Conservation (phyloP, 1,140 invertebrate genomes). For the Cyphomyrmex costatus region DNA sequence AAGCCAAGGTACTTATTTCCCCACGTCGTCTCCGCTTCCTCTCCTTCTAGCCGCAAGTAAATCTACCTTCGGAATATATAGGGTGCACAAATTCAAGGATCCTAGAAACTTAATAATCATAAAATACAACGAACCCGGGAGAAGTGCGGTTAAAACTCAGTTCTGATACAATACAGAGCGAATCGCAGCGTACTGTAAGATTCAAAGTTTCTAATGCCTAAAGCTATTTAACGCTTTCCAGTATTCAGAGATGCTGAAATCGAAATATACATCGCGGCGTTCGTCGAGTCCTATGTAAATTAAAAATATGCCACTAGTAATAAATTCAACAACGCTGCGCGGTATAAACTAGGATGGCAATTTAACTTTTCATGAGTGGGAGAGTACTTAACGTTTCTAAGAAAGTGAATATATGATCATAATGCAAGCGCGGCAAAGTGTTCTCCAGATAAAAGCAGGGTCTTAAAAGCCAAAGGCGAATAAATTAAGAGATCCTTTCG, state of each 20-base stretch:
- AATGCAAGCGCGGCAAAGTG: background rate
- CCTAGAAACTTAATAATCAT: conserved; percentile 9
- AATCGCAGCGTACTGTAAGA: background rate
- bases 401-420: background rate
- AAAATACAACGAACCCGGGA: conserved; percentile 1
- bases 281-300: background rate
- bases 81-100: conserved; percentile 41
- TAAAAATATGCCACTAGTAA: background rate
- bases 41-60: conserved; percentile 41
- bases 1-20: conserved; percentile 55
- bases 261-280: background rate
- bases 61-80: conserved; percentile 34
- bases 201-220: background rate
- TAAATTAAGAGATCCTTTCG: conserved; percentile 31
- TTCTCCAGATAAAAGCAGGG: background rate
- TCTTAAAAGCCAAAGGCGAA: background rate
- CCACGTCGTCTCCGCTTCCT: conserved; percentile 13
- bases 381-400: conserved; percentile 7
- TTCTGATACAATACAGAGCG: background rate
- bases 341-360: background rate
- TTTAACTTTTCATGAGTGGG: background rate
- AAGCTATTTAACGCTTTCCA: background rate
- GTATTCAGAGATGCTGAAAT: background rate
- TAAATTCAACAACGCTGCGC: background rate
- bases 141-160: background rate